Percentiles rank a stretch among this genome's conserved stretches.
Evolutionary conservation across 2,888 invertebrate species (phyloP).

Genomic region (Monoplex corrugatus): DNA sequence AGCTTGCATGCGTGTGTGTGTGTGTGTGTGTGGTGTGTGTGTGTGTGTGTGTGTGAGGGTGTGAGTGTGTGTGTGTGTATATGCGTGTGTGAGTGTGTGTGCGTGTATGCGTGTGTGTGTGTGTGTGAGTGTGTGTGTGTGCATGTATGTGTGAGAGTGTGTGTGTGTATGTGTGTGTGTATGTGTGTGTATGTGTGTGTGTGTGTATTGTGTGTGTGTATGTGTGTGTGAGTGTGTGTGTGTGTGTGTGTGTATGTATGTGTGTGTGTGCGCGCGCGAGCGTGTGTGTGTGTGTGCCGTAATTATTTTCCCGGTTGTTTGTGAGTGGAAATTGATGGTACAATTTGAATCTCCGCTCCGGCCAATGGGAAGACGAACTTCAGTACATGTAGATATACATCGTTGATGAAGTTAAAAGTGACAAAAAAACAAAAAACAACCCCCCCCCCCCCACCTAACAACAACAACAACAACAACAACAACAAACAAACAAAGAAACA

Average conservation of each 20-base stretch:
- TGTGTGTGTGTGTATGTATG: not conserved
- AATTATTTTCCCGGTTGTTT: not conserved
- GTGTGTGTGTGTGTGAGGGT: constrained; percentile 7
- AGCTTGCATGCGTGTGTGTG: not conserved
- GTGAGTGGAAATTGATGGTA: too few relatives aligned
- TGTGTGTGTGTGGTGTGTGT: not conserved
- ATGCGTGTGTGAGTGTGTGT: not conserved
- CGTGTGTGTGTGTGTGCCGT: not conserved
- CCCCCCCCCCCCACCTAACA: too few relatives aligned
- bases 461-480: too few relatives aligned
- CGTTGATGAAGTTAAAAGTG: too few relatives aligned
- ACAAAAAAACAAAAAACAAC: too few relatives aligned
- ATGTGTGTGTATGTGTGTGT: not conserved
- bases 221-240: not conserved
- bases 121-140: constrained; percentile 33
- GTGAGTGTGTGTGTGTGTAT: not conserved
- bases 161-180: not conserved
- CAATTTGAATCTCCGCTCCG: too few relatives aligned
- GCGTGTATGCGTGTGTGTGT: not conserved
- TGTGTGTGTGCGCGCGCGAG: not conserved
- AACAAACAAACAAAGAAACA: too few relatives aligned
- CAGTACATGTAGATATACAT: too few relatives aligned
- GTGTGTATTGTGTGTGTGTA: not conserved
- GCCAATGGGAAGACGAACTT: too few relatives aligned
- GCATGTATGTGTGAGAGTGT: not conserved